phyloP scores from a whole-genome alignment of 2,113 vertebrate genomes.

The Barnardius zonarius region DNA sequence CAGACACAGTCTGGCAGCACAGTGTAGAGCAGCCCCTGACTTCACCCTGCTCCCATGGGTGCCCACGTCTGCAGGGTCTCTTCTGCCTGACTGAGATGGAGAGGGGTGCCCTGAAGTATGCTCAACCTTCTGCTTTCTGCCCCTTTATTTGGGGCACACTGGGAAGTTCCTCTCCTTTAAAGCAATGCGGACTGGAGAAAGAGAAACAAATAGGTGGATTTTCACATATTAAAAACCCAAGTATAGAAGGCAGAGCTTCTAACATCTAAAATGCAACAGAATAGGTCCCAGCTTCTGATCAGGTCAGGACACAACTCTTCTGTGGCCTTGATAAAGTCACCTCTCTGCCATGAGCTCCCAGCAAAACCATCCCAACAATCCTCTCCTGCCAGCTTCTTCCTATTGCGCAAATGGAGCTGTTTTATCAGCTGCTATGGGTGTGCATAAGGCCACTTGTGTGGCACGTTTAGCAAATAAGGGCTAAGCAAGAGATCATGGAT shows the following conservation, averaged over 20 bases:
- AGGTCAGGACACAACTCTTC: neutral
- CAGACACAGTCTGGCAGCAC: rapidly evolving
- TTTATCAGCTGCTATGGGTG: slow-evolving; percentile 21
- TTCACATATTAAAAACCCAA: neutral
- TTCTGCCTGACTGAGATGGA: neutral
- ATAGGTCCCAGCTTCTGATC: neutral
- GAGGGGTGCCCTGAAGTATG: neutral
- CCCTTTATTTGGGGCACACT: rapidly evolving
- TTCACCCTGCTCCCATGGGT: rapidly evolving
- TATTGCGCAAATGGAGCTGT: neutral
- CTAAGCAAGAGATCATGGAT: neutral
- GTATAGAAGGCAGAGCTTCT: neutral
- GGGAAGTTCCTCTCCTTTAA: neutral
- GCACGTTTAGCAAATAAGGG: neutral
- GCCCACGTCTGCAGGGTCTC: neutral
- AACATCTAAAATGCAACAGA: neutral
- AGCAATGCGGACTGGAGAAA: neutral
- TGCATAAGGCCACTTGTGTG: slow-evolving; percentile 23
- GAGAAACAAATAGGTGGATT: neutral
- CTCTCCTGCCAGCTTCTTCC: slow-evolving; percentile 3
- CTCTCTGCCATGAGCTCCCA: neutral
- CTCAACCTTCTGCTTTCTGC: neutral
- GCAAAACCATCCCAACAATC: neutral
- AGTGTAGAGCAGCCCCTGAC: rapidly evolving
- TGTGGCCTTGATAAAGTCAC: neutral